Conservation (phyloP, 2,888 invertebrate species). For the Oligia strigilis region DNA sequence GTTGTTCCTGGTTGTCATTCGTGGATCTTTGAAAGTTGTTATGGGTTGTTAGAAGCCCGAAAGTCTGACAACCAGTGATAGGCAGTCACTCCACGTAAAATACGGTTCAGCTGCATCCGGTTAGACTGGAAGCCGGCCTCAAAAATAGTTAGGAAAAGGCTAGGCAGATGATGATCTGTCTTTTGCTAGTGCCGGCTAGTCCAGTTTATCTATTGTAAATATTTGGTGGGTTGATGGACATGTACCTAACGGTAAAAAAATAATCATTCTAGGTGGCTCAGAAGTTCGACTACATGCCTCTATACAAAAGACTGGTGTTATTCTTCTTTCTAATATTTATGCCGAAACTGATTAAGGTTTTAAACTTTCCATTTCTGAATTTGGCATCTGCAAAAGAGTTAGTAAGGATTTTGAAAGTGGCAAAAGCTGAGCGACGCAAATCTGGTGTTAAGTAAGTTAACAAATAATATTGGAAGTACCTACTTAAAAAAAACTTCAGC, state of each 20-base stretch:
- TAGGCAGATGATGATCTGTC: not conserved
- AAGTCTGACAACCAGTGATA: not conserved
- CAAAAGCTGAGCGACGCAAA: slow-evolving; percentile 81
- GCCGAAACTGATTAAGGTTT: slow-evolving; percentile 76
- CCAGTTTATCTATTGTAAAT: not conserved
- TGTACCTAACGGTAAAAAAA: not conserved
- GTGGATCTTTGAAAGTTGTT: not conserved
- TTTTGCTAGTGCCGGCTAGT: not conserved
- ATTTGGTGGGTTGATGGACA: not conserved
- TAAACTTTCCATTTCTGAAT: slow-evolving; percentile 84
- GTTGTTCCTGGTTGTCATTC: not conserved
- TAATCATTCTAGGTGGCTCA: slow-evolving; percentile 81
- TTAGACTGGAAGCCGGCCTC: not conserved
- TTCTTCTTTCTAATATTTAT: slow-evolving; percentile 80
- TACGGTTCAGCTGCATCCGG: not conserved
- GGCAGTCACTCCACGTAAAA: not conserved
- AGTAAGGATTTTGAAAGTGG: slow-evolving; percentile 80
- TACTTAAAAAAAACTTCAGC: not conserved
- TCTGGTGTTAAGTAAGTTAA: slow-evolving; percentile 79
- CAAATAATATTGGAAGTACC: slow-evolving; percentile 8
- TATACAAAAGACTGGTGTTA: slow-evolving; percentile 77
- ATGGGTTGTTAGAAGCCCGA: not conserved
- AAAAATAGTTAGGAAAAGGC: not conserved
- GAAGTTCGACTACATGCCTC: slow-evolving; percentile 82
- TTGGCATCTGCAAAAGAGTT: slow-evolving; percentile 78